Evolutionary conservation across 2,888 invertebrate species (phyloP).

Genomic region (Tribolium freemani): DNA sequence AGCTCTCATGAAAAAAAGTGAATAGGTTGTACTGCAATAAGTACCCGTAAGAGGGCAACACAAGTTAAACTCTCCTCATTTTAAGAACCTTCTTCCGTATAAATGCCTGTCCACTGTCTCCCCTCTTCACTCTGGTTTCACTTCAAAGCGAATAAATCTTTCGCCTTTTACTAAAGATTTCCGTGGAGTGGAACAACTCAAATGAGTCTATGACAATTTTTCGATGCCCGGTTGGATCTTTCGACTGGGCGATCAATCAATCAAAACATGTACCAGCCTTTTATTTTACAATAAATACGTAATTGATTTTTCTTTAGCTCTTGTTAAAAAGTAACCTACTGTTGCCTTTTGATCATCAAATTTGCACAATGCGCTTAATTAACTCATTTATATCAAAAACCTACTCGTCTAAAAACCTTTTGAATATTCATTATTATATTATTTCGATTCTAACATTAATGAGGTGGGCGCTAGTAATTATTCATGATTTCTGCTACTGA

Average conservation of each 20-base stretch:
- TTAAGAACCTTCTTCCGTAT: too few species aligned
- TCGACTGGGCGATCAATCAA: not conserved
- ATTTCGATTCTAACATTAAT: not conserved
- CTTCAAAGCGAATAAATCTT: conserved; percentile 14
- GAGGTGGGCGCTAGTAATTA: not conserved
- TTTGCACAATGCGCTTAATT: not conserved
- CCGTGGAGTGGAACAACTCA: conserved; percentile 4
- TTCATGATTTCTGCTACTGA: not conserved
- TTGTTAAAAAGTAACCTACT: not conserved
- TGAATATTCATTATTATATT: not conserved
- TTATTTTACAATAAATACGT: too few species aligned
- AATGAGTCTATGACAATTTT: conserved; percentile 13
- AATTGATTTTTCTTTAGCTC: too few species aligned
- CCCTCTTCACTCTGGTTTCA: not conserved
- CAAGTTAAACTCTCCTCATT: too few species aligned
- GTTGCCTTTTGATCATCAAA: not conserved
- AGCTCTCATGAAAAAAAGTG: too few species aligned
- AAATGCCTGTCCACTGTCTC: too few species aligned
- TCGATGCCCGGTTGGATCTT: not conserved
- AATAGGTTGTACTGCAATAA: too few species aligned
- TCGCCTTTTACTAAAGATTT: conserved; percentile 20
- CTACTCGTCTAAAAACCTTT: not conserved
- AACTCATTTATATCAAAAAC: not conserved
- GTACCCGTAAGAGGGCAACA: too few species aligned
- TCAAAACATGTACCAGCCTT: not conserved